phyloP scores from a whole-genome alignment of 2,888 invertebrate species.

The Strigamia crassipes region DNA sequence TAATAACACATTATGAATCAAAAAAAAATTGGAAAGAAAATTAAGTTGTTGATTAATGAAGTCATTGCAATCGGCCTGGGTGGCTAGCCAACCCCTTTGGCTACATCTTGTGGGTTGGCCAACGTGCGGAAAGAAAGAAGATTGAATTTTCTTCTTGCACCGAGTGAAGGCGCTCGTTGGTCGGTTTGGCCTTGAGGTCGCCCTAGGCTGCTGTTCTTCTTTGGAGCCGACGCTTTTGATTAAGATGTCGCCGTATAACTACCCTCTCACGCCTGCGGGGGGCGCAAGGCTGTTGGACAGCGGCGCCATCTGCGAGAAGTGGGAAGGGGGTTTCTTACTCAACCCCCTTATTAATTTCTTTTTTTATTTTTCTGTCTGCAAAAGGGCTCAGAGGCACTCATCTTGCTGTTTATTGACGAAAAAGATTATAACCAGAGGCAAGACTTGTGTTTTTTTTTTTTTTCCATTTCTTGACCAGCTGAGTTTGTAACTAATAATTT shows the following conservation, averaged over 20 bases:
- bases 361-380: constrained; percentile 19
- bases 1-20: neutral
- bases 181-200: constrained; percentile 18
- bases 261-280: constrained; percentile 32
- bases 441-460: neutral
- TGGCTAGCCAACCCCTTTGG: neutral
- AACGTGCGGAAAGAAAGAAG: constrained; percentile 16
- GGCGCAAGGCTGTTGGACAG: constrained; percentile 29
- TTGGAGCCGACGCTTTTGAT: constrained; percentile 34
- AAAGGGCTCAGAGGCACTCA: neutral
- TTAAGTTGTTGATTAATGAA: neutral
- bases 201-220: constrained; percentile 5
- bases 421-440: constrained; percentile 10
- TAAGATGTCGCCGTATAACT: constrained; percentile 34
- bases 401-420: neutral
- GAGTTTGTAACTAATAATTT: neutral
- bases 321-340: neutral
- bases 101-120: constrained; percentile 1
- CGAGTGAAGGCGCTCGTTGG: neutral
- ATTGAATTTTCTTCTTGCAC: neutral
- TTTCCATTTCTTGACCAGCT: neutral
- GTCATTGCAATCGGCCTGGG: constrained; percentile 1
- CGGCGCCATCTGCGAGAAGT: constrained; percentile 33
- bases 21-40: neutral
- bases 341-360: constrained; percentile 33